Evolutionary conservation across 35 echinoderm and acorn worm species (phyloP), one percentile per base, ranked within the genome.

Genomic region (Apostichopus japonicus): DNA sequence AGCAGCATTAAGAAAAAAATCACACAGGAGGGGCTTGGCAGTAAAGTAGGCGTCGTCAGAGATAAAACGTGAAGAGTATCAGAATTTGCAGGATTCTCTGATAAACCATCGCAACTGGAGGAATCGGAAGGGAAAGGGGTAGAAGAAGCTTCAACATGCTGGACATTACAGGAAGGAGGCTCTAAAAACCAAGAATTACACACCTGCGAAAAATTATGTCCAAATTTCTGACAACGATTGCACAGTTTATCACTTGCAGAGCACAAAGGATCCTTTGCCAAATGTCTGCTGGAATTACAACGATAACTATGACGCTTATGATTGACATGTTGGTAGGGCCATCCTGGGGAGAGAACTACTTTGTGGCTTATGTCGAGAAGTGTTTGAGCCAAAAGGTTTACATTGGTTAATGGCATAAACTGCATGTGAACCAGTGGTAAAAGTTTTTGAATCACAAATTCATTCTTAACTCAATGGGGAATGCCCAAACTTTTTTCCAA

Each of bases 251-350:
- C 24, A n/a, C 33, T 67, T 2, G 61, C 86, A 16, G n/a, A 17
- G 61, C 86, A 88, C 8, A 17, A 55, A 5, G 55, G 6, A 55
- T 56, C 15, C n/a, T 88, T 88, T 9, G 86, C 86, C n/a, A 88
- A 21, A 67, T 88, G 86, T 10, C 33, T 4, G 2, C 5, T 70
- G 6, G 61, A 89, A 17, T n/a, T 63, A 15, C 86, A 89, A 0
- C 86, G 86, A n/a, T 51, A 89, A 56, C 86, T 73, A n/a, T 53
- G 86, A 15, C 80, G 8, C 16, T 56, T 56, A 56, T 83, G 63
- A 6, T 75, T 14, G 16, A 23, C 4, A 23, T 75, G 16, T 23
- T 19, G 23, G 10, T 14, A 10, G 8, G 6, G 23, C 17, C 16
- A 0, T 27, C 67, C 62, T 24, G 55, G 54, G 4, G 33, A 44